phyloP scores from a whole-genome alignment of 1,140 invertebrate species.

The Archivesica marissinica region DNA sequence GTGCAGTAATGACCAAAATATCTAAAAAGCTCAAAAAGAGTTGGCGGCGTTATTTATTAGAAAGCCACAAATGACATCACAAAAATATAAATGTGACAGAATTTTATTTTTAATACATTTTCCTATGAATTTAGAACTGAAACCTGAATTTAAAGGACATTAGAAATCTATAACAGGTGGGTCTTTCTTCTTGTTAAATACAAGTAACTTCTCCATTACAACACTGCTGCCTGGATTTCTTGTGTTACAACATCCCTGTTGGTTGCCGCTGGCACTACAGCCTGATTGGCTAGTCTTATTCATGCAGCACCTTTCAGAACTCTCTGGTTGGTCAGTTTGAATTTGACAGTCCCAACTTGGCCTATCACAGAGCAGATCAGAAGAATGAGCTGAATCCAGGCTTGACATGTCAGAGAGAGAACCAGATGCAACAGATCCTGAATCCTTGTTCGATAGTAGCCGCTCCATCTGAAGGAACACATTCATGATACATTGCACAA shows the following conservation, averaged over 20 bases:
- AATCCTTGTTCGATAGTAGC: constrained; percentile 4
- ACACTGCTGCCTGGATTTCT: not conserved
- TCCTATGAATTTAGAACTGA: too few species aligned
- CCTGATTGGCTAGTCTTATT: constrained; percentile 9
- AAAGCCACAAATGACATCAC: too few species aligned
- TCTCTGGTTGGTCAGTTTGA: constrained; percentile 39
- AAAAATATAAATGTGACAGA: too few species aligned
- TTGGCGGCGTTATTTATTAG: too few species aligned
- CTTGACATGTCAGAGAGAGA: constrained; percentile 37
- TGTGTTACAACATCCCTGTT: not conserved
- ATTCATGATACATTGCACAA: too few species aligned
- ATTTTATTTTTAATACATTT: too few species aligned
- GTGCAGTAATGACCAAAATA: too few species aligned
- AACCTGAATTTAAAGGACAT: too few species aligned
- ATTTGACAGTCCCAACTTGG: constrained; percentile 19
- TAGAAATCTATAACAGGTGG: constrained; percentile 48
- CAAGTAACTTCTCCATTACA: constrained; percentile 24
- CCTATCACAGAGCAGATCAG: constrained; percentile 22
- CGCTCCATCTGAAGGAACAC: constrained; percentile 38
- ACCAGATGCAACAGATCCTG: not conserved
- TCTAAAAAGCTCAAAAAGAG: too few species aligned
- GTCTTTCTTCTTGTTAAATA: constrained; percentile 30
- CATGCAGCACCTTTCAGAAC: constrained; percentile 21
- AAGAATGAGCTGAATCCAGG: constrained; percentile 16
- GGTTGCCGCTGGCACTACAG: not conserved